Base-by-base conservation (phyloP, 2,113 vertebrate species). In the Pteruthius melanotis region DNA sequence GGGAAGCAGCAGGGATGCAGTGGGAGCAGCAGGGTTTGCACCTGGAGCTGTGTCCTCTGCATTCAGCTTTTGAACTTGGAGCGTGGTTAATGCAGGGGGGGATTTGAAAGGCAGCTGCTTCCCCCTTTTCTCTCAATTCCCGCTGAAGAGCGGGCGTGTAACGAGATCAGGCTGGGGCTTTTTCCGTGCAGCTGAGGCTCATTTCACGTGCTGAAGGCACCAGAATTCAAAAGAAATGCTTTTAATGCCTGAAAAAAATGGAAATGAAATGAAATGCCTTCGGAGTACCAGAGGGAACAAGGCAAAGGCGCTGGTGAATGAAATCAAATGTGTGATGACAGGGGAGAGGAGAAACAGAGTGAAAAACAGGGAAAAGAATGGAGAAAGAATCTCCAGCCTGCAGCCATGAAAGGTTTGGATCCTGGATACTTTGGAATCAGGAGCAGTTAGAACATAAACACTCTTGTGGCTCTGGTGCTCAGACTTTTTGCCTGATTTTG, bases 161-260 rank as follows among this genome's bases (percentile, higher is more conserved):
- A 95, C 1, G 5, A 74, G 82, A 83, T 88, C 76, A 47, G 85
- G 31, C 71, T 63, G 93, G 30, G 39, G n/a, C 2, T 24, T 66
- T 19, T 21, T 42, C 65, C 53, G 59, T 15, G 71, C 87, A 93
- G 93, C 85, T 91, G 78, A 42, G 74, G 47, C 87, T 86, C 66
- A 35, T 94, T 94, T 77, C 39, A 35, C 31, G 56, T 93, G 92
- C 79, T 88, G 92, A 85, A 93, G 63, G 92, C 87, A 94, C 60
- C 60, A 78, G 85, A 70, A 92, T 94, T 89, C 64, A 70, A 72
- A 77, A 93, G 24, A 90, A 93, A 81, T 49, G 87, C 71, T 94
- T 95, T 96, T 88, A 88, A 81, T 59, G 69, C 63, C 83, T 93
- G 88, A 71, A 87, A 89, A 89, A 87, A 94, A 74, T 80, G 75